A percentile compares a stretch with the other conserved stretches of the same genome.
Evolutionary conservation across 92 coral and sea anemone species (phyloP).

Genomic region (Phenganax stokvisi): DNA sequence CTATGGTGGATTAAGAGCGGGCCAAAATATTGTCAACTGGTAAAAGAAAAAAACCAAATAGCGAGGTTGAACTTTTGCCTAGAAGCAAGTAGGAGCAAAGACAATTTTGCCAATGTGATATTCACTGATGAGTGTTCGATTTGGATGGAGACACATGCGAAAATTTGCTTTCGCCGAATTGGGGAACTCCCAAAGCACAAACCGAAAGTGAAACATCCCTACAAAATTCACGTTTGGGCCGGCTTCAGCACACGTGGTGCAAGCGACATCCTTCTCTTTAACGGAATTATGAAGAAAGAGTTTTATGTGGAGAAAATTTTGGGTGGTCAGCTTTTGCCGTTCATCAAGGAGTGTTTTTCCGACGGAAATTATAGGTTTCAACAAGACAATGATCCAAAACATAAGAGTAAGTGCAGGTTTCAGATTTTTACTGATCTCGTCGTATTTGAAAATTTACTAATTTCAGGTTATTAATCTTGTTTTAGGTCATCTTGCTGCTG

Average conservation of each 20-base stretch:
- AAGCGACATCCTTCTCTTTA: constrained; percentile 20
- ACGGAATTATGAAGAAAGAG: constrained; percentile 26
- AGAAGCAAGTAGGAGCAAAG: neutral
- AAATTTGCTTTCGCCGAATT: constrained; percentile 4
- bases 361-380: constrained; percentile 23
- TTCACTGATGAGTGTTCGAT: constrained; percentile 41
- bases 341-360: constrained; percentile 8
- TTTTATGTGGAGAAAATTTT: constrained; percentile 34
- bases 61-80: constrained; percentile 5
- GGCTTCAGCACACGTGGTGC: constrained; percentile 29
- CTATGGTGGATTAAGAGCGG: constrained; percentile 15
- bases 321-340: constrained; percentile 26
- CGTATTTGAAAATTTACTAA: neutral
- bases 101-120: constrained; percentile 15
- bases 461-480: neutral
- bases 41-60: constrained; percentile 4
- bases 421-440: neutral
- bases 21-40: constrained; percentile 13
- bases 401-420: constrained; percentile 11
- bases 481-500: constrained; percentile 32
- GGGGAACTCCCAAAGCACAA: constrained; percentile 36
- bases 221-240: constrained; percentile 38
- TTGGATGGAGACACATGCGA: constrained; percentile 39
- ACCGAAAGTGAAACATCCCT: constrained; percentile 30
- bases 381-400: constrained; percentile 25